These are phyloP conservation scores for Dicyrtomina minuta DNA, from an alignment of 2,888 invertebrate species.

Conservation along the genomic window DNA sequence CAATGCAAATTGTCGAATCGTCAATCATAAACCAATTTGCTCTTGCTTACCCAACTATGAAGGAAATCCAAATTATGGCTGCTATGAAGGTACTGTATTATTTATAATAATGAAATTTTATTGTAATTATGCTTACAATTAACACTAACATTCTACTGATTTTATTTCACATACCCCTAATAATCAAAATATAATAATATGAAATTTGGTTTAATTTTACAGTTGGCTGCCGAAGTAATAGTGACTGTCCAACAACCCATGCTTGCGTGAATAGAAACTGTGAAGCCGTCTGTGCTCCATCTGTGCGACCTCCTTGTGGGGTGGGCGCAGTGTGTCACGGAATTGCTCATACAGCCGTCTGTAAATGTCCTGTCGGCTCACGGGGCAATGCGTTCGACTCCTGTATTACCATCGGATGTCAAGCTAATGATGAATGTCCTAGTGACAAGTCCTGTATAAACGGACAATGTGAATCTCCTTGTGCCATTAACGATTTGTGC, in stretches of 20 bases:
- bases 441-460: conserved; percentile 80
- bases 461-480: conserved; percentile 82
- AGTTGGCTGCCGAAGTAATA: conserved; percentile 70
- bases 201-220: conserved; percentile 17
- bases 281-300: conserved; percentile 69
- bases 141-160: not conserved
- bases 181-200: not conserved
- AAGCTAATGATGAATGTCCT: conserved; percentile 84
- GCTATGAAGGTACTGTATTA: conserved; percentile 50
- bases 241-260: conserved; percentile 78
- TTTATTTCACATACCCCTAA: too few relatives aligned
- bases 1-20: conserved; percentile 55
- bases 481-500: conserved; percentile 74
- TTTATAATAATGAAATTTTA: too few relatives aligned
- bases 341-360: conserved; percentile 54
- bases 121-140: not conserved
- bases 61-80: conserved; percentile 51
- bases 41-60: conserved; percentile 55
- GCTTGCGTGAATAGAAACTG: conserved; percentile 81
- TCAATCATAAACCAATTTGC: conserved; percentile 58
- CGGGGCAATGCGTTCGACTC: conserved; percentile 55
- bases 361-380: conserved; percentile 56
- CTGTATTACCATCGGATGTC: conserved; percentile 68
- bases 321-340: conserved; percentile 54
- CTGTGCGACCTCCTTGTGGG: conserved; percentile 55